A percentile compares a stretch with the other conserved stretches of the same genome.
phyloP scores from a whole-genome alignment of 2,888 invertebrate species.

The Hylaea fasciaria region DNA sequence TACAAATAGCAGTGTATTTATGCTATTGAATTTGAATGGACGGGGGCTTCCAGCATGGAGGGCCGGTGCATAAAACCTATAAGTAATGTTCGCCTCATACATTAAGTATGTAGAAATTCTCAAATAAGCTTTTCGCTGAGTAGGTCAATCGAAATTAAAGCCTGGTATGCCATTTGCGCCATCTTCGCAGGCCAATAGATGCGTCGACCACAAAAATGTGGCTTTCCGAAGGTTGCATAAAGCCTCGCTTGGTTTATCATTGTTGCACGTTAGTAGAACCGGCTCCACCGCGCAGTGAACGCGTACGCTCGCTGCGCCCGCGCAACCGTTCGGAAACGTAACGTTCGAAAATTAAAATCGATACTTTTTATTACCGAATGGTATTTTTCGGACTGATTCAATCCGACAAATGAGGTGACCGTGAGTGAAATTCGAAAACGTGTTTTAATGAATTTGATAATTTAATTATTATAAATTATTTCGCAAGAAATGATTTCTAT shows the following conservation, averaged over 20 bases:
- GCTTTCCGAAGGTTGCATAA: conserved; percentile 81
- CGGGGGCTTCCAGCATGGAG: too few species aligned
- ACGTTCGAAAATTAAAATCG: conserved; percentile 45
- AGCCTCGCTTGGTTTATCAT: conserved; percentile 69
- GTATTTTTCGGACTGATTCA: conserved; percentile 20
- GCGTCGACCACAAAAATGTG: conserved; percentile 80
- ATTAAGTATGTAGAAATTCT: conserved; percentile 11
- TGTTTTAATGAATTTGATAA: conserved; percentile 1
- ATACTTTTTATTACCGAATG: conserved; percentile 32
- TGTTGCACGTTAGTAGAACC: conserved; percentile 71
- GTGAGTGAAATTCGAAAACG: conserved; percentile 33
- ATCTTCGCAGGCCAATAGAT: conserved; percentile 63
- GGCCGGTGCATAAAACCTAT: too few species aligned
- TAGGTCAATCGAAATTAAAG: conserved; percentile 63
- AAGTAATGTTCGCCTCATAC: neutral
- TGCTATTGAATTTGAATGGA: too few species aligned
- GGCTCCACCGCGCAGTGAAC: conserved; percentile 68
- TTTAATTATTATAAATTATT: conserved; percentile 11
- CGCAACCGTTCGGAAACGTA: conserved; percentile 47
- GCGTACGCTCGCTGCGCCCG: conserved; percentile 62
- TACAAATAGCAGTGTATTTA: too few species aligned
- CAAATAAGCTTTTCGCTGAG: conserved; percentile 51
- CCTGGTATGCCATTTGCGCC: conserved; percentile 63
- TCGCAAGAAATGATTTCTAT: neutral
- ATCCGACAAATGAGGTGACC: conserved; percentile 33